A percentile compares a stretch with the other conserved stretches of the same genome.
Evolutionary conservation across 2,888 invertebrate genomes (phyloP).

Genomic region (Drosophila koepferae): DNA sequence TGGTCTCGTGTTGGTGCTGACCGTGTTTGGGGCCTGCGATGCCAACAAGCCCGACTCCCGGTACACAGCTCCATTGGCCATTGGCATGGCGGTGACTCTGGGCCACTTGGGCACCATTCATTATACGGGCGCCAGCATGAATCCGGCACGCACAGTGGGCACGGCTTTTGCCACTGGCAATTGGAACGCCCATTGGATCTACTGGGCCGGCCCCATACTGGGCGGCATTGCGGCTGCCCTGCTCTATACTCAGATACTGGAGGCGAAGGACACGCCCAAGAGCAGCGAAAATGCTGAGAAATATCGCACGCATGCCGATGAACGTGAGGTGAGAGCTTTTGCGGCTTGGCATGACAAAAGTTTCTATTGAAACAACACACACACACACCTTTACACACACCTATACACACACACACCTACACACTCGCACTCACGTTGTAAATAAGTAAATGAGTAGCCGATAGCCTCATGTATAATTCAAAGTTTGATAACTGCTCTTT

Average conservation of each 20-base stretch:
- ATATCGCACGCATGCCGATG: constrained; percentile 86
- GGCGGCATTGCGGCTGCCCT: constrained; percentile 92
- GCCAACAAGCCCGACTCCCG: constrained; percentile 88
- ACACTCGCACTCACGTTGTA: constrained; percentile 23
- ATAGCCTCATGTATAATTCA: constrained; percentile 5
- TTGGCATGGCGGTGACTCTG: constrained; percentile 93
- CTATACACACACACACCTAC: constrained; percentile 4
- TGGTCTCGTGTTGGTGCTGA: constrained; percentile 94
- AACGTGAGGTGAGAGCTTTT: constrained; percentile 88
- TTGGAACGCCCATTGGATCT: constrained; percentile 95
- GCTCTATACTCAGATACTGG: constrained; percentile 87
- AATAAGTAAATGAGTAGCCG: constrained; percentile 52
- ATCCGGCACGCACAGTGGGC: constrained; percentile 95
- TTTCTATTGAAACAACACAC: constrained; percentile 60
- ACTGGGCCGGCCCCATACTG: constrained; percentile 94
- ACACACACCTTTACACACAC: constrained; percentile 6
- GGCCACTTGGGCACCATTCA: constrained; percentile 94
- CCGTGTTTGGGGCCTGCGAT: constrained; percentile 92
- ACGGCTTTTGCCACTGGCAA: constrained; percentile 91
- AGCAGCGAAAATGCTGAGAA: constrained; percentile 81
- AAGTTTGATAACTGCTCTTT: neutral
- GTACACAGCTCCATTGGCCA: constrained; percentile 93
- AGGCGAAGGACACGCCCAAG: constrained; percentile 72
- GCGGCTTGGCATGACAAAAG: constrained; percentile 70
- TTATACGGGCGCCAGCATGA: constrained; percentile 96